Base-by-base conservation (phyloP, 1,140 invertebrate genomes). In the Drosophila auraria region DNA sequence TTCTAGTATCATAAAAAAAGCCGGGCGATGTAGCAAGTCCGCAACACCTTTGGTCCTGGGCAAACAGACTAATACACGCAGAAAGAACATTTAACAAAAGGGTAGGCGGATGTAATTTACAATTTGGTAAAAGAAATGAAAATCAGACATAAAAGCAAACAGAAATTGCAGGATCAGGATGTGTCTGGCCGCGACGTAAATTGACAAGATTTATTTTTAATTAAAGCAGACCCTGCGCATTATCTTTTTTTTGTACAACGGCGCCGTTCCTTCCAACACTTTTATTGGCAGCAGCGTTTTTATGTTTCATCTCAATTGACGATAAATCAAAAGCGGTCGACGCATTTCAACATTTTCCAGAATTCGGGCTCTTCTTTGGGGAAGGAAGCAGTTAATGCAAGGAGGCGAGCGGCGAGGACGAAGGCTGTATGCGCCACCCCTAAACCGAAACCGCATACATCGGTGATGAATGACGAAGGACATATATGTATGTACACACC, bases 151-250 rank as follows among this genome's bases (percentile, higher is more conserved):
- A 54, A 72, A 63, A 64, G 74, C 68, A 89, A 83, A 80, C 73
- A 79, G 75, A 76, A 84, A 68, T 65, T 61, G 36, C 56, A 50
- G 64, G 70, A 65, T 69, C 73, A 74, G 78, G 78, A 72, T 90
- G 45, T 86, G 86, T 86, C 82, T 89, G 84, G 72, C 38, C 61
- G 63, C 81, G 78, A 68, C 78, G 82, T 74, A 89, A 89, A 90
- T 90, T 84, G 86, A 90, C 82, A 89, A 89, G 86, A 89, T 90
- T 90, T 89, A 89, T 89, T 82, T 89, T 89, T 82, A 89, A 90
- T 90, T 89, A 89, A 89, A 89, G 76, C 82, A 75, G 87, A 83
- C 75, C 61, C 63, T 73, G 63, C 78, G 63, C 84, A 89, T 90
- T 89, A 90, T 86, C 81, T 75, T 83, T 75, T 69, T 63, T 50